Evolutionary conservation across 2,113 vertebrate species (phyloP), one percentile per base, ranked within the genome.

Genomic region (Oryzias woworae): DNA sequence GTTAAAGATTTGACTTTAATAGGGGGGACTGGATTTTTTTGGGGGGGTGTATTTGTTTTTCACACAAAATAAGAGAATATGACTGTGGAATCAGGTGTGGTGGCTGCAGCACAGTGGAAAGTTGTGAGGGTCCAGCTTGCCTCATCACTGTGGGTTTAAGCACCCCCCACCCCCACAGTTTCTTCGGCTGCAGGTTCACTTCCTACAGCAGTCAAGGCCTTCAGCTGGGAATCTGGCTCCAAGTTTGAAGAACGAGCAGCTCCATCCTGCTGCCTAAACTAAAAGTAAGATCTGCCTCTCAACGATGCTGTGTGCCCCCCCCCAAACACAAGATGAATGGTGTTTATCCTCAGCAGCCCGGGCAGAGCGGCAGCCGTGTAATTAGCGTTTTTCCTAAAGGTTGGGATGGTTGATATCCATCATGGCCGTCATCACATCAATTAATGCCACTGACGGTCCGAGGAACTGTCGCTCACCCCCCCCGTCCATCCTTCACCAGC

Each of bases 381-480:
- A 91, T 88, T 84, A 88, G 12, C 71, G 64, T 87, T 85, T 78
- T 71, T 83, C 71, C 75, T 75, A 90, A 95, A 95, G 92, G 91
- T 88, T 93, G 92, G 78, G 87, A 93, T 94, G 91, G 94, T 96
- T 92, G 95, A 92, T 91, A 95, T 96, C 94, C 92, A 96, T 98
- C 95, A 96, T 96, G 89, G 87, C 88, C 78, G 92, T 92, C 92
- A 92, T 91, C 93, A 93, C 93, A 95, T 95, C 94, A 96, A 95
- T 97, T 97, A 96, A 97, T 95, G 92, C 87, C 78, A 91, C 92
- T 95, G 94, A 95, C 92, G 94, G 81, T 92, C 86, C 80, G 93
- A 85, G 89, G 94, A 91, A 91, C 90, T 92, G 93, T 94, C 94
- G 90, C 87, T 64, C 53, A 20, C 62, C 22, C 8, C 23, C 47